Evolutionary conservation across 2,888 invertebrate species (phyloP), one percentile per base, ranked within the genome.

Genomic region (Lissonota sp.): DNA sequence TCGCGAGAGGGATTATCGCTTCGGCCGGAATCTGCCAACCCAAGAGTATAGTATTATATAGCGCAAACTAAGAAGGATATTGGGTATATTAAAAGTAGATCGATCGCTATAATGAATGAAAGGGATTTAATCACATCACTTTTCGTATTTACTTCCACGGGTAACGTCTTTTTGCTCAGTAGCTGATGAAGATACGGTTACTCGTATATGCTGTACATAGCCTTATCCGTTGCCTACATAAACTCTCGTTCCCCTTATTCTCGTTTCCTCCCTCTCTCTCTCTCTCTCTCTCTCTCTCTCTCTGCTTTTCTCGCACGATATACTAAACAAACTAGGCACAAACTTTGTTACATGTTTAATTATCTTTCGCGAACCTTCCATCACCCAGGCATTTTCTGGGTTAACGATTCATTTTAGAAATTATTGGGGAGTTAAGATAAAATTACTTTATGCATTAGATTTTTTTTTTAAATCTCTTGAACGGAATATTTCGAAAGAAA

Each of bases 1-100:
- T 71, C 66, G 66, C 40, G 74, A 57, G 75, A 78, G 57, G 71
- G 55, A 79, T 72, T 79, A 76, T 75, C 78, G 75, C 78, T 66
- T 75, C 62, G 60, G 66, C 67, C 57, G 14, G 57, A 62, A 76
- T 49, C 77, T 55, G 71, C 64, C 73, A 46, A 67, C 57, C 44
- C 60, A 71, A 63, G 58, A 72, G n/a, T 42, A 67, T 60, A 66
- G 63, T 14, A 46, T 37, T 58, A 67, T 62, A 58, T 69, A n/a
- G 64, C 72, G 55, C 26, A 63, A 72, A 78, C 71, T 72, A 62
- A 62, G 71, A 75, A 79, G 69, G 55, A 77, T 74, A 77, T 79
- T 74, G 51, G 44, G 12, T 72, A 49, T 60, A 44, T 44, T 10
- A 44, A 44, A 10, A 14, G 53, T 14, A 3, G 12, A 72, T 26